Base-by-base conservation (phyloP, 1,140 invertebrate genomes). In the Patella vulgata region DNA sequence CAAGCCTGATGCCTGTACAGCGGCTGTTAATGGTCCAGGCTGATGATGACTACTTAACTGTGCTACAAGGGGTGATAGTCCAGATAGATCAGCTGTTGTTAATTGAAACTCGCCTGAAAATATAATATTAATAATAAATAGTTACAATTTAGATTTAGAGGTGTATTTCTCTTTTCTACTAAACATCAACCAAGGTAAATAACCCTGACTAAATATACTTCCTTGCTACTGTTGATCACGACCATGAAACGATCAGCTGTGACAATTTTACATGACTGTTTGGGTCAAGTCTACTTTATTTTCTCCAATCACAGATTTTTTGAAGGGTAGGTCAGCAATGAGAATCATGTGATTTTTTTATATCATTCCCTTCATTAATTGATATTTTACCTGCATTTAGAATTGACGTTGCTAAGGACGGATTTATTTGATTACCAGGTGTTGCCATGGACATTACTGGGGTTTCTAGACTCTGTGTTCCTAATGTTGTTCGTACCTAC, bases 91-190 rank as follows among this genome's bases (percentile, higher is more conserved):
- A 44, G 83, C 81, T 66, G 80, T 80, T 55, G 76, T 74, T 53
- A 85, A 71, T 57, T 80, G 74, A 66, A 85, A 78, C 46, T 83
- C 83, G 72, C 77, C 83, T 84, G 65, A 0, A 77, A 68, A 40
- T 11, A 59, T 42, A 43, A 23, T 36, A 64, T 40, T 4, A 56
- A 48, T 4, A 27, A 47, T 19, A 36, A 40, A 31, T 11, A 55
- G n/a, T 30, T 40, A 9, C 28, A 30, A 3, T n/a, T n/a, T n/a
- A n/a, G n/a, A n/a, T n/a, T n/a, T n/a, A n/a, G n/a, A n/a, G n/a
- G n/a, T n/a, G n/a, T n/a, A n/a, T n/a, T n/a, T n/a, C n/a, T n/a
- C n/a, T n/a, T n/a, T n/a, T n/a, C n/a, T n/a, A n/a, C n/a, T n/a
- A n/a, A n/a, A n/a, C n/a, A n/a, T n/a, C n/a, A n/a, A n/a, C n/a